These are phyloP conservation scores for Meles meles DNA, from an alignment of 2,113 vertebrate species.

Conservation along the genomic window DNA sequence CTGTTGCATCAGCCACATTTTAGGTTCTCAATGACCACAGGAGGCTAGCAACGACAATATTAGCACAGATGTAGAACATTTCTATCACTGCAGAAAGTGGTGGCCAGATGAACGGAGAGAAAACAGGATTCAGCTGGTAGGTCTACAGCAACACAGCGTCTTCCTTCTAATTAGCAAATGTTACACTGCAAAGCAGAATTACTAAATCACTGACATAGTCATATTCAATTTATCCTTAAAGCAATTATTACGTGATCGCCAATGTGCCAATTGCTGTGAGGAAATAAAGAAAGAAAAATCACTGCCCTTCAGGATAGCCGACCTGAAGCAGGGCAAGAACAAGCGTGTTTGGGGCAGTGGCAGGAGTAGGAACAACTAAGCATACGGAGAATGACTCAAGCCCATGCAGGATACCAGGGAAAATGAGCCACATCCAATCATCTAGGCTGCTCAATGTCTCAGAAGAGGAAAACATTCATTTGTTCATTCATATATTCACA, in stretches of 20 bases:
- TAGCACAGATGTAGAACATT: background rate
- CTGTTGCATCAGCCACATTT: background rate
- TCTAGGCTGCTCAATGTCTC: background rate
- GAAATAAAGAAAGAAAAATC: background rate
- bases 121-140: background rate
- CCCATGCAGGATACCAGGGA: background rate
- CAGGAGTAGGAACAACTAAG: accelerated
- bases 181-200: background rate
- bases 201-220: background rate
- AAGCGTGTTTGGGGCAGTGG: background rate
- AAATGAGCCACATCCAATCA: background rate
- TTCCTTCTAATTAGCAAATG: background rate
- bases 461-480: background rate
- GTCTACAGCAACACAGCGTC: background rate
- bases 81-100: background rate
- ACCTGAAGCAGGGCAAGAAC: background rate
- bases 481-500: background rate
- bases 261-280: background rate
- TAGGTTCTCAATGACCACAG: background rate
- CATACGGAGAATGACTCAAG: background rate
- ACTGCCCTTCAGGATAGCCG: background rate
- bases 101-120: background rate
- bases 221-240: background rate
- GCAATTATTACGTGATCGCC: background rate
- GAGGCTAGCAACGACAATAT: background rate